phyloP scores from a whole-genome alignment of 1,140 invertebrate species.

The Eciton burchellii region DNA sequence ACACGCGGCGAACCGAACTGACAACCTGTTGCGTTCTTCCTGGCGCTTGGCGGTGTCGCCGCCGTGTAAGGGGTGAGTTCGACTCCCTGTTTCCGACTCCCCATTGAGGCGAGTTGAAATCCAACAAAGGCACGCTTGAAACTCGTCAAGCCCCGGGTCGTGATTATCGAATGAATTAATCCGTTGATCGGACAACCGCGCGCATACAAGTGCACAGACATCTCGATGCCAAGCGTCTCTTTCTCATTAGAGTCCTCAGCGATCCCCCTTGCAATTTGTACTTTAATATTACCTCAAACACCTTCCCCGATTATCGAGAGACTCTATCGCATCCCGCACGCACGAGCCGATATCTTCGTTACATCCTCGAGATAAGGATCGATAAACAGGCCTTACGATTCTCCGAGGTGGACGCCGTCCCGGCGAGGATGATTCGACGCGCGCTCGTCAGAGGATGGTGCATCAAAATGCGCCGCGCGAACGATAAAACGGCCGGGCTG shows the following conservation, averaged over 20 bases:
- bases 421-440: not conserved
- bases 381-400: not conserved
- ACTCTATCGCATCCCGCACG: not conserved
- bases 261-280: too few species aligned
- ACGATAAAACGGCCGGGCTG: conserved; percentile 63
- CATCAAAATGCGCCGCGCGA: conserved; percentile 22
- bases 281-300: not conserved
- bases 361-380: not conserved
- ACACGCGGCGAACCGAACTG: conserved; percentile 62
- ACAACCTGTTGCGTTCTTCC: conserved; percentile 68
- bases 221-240: too few species aligned
- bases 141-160: not conserved
- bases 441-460: conserved; percentile 9
- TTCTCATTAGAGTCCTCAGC: too few species aligned
- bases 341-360: too few species aligned
- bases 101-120: not conserved
- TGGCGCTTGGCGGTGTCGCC: conserved; percentile 6
- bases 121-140: not conserved
- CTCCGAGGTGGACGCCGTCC: not conserved
- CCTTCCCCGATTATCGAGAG: not conserved
- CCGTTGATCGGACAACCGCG: too few species aligned
- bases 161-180: too few species aligned
- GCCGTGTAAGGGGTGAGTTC: conserved; percentile 12
- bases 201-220: too few species aligned
- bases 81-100: not conserved